Evolutionary conservation across 2,888 invertebrate genomes (phyloP), one percentile per base, ranked within the genome.

Genomic region (Hirtodrosophila trivittata): DNA sequence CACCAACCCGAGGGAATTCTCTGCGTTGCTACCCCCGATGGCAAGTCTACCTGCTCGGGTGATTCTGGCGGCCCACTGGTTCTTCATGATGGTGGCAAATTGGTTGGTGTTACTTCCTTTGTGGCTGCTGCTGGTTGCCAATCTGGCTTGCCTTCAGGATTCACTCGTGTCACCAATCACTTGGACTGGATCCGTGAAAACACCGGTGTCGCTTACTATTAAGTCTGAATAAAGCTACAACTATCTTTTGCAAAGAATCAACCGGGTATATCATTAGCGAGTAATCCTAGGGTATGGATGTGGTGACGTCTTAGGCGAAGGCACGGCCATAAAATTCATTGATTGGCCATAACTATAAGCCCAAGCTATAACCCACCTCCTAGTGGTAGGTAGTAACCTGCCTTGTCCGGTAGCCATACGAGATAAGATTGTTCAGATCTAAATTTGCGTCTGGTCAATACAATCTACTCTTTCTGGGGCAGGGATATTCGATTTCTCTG

Each of bases 1-100:
- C 84, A 89, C 10, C 57, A 64, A 6, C 52, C 59, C 10, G 68
- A 63, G 1, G 30, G 57, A 1, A 62, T 51, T 7, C 35, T 83
- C 12, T 86, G 84, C 10, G 66, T 72, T n/a, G 26, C 28, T 2
- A 60, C 64, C 12, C 58, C 72, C 28, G 58, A 62, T 1, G 76
- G 81, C 16, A 77, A 50, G 21, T 66, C 72, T 13, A 77, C 81
- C 14, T 83, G 82, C 57, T 18, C 33, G 3, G 86, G 84, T 1
- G 84, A 84, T 16, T 84, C 86, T 3, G 84, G 84, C 9, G 86
- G 84, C 3, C 86, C 87, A 14, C 45, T 86, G 57, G 86, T 78
- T 6, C 42, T 67, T 1, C 69, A 78, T 4, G 55, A 72, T 6
- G 58, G 55, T 9, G 52, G 46, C 3, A 57, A 50, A 13, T 41